Base-by-base conservation (phyloP, 2,113 vertebrate genomes). In the Spilogale gracilis region DNA sequence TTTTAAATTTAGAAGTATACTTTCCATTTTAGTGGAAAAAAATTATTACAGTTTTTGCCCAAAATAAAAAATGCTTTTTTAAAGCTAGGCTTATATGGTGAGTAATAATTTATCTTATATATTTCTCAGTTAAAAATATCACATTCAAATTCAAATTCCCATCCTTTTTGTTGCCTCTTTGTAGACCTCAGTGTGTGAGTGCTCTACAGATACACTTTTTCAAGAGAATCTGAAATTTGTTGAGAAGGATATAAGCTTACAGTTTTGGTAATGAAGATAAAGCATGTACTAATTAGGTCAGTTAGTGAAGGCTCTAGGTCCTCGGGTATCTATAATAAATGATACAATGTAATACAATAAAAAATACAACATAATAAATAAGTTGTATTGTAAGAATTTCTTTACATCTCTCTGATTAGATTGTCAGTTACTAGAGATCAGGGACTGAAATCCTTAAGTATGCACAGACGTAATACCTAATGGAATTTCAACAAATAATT, bases 401-500 rank as follows among this genome's bases (percentile, higher is more conserved):
- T 74, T 74, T 88, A 20, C 18, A 45, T 69, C 3, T n/a, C 3
- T 93, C 69, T 83, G 38, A 43, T 78, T 81, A 76, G 16, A 69
- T 6, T 27, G 9, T 60, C 76, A 94, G 27, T 89, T 79, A 38
- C 52, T 67, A 32, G 21, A 83, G 76, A 67, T 65, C 60, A 92
- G 58, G 12, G n/a, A 86, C 71, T 48, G 5, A 78, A 82, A 94
- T 25, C 14, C 48, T 82, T 81, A 76, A 52, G 16, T 60, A 60
- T 60, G 14, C 52, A 89, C n/a, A 78, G 67, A 58, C 32, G 7
- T 27, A 67, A 73, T 89, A 91, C 48, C 73, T 7, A 83, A 54
- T 30, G 20, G 67, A 87, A 45, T 12, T 20, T 83, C 93, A 65
- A 79, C 92, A 81, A 97, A 89, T 92, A 90, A 58, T 93, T 83